Base-by-base conservation (phyloP, 2,888 invertebrate species). In the Andrena marginata region DNA sequence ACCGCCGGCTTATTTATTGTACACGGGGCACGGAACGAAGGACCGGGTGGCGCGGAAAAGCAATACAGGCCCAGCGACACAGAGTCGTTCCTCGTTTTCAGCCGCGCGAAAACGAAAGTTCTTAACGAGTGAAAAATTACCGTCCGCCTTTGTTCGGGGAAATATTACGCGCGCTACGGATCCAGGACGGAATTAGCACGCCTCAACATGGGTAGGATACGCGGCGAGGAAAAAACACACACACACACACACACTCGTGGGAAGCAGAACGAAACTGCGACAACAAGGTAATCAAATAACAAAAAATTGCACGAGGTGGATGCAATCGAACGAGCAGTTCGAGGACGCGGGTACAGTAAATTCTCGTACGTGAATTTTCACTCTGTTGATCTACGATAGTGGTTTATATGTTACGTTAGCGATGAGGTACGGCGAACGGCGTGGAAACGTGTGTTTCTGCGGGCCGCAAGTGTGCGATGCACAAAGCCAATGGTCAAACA, bases 1-100 rank as follows among this genome's bases (percentile, higher is more conserved):
- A 73, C 77, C 83, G 70, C 74, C 78, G 77, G 85, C 89, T 91
- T 89, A 91, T 91, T 91, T 91, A 91, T 91, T 84, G 90, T 81
- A 56, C 33, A 69, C 35, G 64, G 82, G n/a, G 20, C 77, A 81
- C 59, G 78, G 86, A 83, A 89, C 88, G 87, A 89, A 90, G 89
- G 90, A 88, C 86, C 75, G 59, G 35, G 42, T 42, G 59, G 82
- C 71, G 80, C 77, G 56, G 79, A 67, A 74, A 81, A 49, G 59
- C 81, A 64, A 80, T 77, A 84, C 60, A 23, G 63, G 20, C 48
- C 63, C 67, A 33, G 49, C 76, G 60, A 63, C 81, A 85, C 84
- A 77, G 75, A 87, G 63, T 68, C 85, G 83, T 88, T 80, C 75
- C 87, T 88, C 88, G 88, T 85, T 59, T 69, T 26, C 62, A 56